Conservation (phyloP, 2,888 invertebrate species). For the Thecocarcelia acutangulata region DNA sequence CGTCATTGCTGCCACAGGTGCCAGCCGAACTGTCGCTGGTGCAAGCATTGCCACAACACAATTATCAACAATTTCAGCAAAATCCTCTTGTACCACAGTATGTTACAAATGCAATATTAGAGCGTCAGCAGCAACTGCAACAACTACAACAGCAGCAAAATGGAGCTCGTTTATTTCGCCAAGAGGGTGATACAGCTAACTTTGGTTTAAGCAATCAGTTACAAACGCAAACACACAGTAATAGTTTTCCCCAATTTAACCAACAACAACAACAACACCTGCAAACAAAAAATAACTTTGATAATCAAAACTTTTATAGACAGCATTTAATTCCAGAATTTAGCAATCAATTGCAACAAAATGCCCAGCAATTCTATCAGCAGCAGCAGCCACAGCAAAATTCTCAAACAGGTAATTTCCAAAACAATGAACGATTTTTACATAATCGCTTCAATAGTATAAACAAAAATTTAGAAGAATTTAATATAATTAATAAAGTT, state of each 20-base stretch:
- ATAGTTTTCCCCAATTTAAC: constrained; percentile 83
- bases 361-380: constrained; percentile 80
- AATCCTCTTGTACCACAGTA: constrained; percentile 73
- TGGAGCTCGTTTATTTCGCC: constrained; percentile 82
- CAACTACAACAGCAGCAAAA: constrained; percentile 76
- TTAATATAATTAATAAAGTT: constrained; percentile 91
- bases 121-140: constrained; percentile 73
- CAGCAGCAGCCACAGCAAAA: constrained; percentile 72
- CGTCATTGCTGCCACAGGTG: constrained; percentile 69
- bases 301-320: constrained; percentile 79
- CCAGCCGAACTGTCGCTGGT: constrained; percentile 71
- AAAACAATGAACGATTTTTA: constrained; percentile 54
- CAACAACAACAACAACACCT: constrained; percentile 73
- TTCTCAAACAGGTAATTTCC: constrained; percentile 83
- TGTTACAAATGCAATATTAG: constrained; percentile 75
- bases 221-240: constrained; percentile 68
- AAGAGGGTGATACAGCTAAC: constrained; percentile 84
- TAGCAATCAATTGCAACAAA: constrained; percentile 78
- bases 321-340: constrained; percentile 78
- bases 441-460: constrained; percentile 77
- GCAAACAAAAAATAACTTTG: constrained; percentile 70
- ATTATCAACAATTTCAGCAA: constrained; percentile 73
- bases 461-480: constrained; percentile 85
- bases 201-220: constrained; percentile 85
- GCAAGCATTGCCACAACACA: constrained; percentile 75